Percentiles rank a stretch among this genome's conserved stretches.
phyloP scores from a whole-genome alignment of 2,113 vertebrate genomes.

The Falco punctatus region DNA sequence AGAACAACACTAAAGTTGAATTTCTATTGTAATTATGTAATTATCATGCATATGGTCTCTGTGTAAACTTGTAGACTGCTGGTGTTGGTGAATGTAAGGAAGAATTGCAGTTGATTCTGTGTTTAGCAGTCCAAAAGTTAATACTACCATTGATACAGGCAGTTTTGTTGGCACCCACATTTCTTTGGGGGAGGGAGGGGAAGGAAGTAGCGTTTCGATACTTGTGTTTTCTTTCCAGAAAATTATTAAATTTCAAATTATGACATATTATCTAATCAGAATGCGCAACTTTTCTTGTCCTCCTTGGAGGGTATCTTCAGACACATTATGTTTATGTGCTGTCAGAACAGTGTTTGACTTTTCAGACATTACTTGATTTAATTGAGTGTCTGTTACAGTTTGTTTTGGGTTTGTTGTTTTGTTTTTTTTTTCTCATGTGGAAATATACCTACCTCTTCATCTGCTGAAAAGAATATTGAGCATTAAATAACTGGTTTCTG shows the following conservation, averaged over 20 bases:
- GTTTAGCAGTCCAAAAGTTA: constrained; percentile 67
- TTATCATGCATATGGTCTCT: constrained; percentile 71
- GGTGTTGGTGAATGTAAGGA: constrained; percentile 76
- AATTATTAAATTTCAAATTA: constrained; percentile 71
- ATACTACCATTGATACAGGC: constrained; percentile 52
- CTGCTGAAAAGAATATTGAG: constrained; percentile 76
- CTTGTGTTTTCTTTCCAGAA: constrained; percentile 63
- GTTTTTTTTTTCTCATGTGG: constrained; percentile 63
- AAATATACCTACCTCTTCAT: constrained; percentile 83
- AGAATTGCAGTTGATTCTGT: constrained; percentile 68
- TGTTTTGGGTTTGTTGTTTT: background rate
- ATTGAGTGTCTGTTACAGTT: constrained; percentile 68
- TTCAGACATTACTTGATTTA: constrained; percentile 72
- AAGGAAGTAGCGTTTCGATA: constrained; percentile 66
- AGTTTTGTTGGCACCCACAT: constrained; percentile 69
- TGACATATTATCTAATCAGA: constrained; percentile 57
- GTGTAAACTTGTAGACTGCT: constrained; percentile 77
- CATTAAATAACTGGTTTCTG: constrained; percentile 78
- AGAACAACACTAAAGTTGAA: constrained; percentile 72
- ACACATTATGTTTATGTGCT: constrained; percentile 49
- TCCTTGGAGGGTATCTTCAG: constrained; percentile 47
- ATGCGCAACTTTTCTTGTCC: constrained; percentile 63
- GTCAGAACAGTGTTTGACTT: constrained; percentile 70
- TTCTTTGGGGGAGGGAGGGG: constrained; percentile 48
- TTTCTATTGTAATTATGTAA: constrained; percentile 77